Evolutionary conservation across 2,888 invertebrate genomes (phyloP).

Genomic region (Cephus runcator): DNA sequence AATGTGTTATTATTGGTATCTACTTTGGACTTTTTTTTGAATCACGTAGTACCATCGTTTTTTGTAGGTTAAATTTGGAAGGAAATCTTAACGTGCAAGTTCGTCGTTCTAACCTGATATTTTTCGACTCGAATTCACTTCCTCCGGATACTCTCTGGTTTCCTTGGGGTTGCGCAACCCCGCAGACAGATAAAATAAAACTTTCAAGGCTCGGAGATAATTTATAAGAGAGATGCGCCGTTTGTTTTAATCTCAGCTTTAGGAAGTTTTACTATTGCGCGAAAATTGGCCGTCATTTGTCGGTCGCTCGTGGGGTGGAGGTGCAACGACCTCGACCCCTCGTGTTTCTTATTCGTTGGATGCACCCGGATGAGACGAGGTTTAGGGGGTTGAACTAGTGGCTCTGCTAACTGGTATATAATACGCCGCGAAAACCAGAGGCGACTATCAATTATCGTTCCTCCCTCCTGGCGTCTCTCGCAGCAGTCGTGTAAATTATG

Average conservation of each 20-base stretch:
- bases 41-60: not conserved
- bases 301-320: constrained; percentile 24
- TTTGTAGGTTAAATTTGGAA: not conserved
- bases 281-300: constrained; percentile 62
- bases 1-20: not conserved
- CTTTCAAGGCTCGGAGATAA: constrained; percentile 38
- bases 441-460: constrained; percentile 49
- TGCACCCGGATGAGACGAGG: not conserved
- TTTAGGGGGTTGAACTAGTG: not conserved
- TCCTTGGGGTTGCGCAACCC: not conserved
- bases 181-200: constrained; percentile 48
- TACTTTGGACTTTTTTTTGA: not conserved
- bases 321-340: constrained; percentile 5
- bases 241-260: constrained; percentile 61
- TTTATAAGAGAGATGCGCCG: constrained; percentile 38
- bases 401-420: constrained; percentile 44
- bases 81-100: not conserved
- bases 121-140: not conserved
- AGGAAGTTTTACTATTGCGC: constrained; percentile 47
- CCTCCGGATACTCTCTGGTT: not conserved
- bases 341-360: constrained; percentile 6
- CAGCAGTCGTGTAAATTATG: no score
- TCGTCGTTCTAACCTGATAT: not conserved
- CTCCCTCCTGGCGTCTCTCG: not conserved
- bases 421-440: constrained; percentile 46